Evolutionary conservation across 2,888 invertebrate species (phyloP), one percentile per base, ranked within the genome.

Genomic region (Eucera pruinosa): DNA sequence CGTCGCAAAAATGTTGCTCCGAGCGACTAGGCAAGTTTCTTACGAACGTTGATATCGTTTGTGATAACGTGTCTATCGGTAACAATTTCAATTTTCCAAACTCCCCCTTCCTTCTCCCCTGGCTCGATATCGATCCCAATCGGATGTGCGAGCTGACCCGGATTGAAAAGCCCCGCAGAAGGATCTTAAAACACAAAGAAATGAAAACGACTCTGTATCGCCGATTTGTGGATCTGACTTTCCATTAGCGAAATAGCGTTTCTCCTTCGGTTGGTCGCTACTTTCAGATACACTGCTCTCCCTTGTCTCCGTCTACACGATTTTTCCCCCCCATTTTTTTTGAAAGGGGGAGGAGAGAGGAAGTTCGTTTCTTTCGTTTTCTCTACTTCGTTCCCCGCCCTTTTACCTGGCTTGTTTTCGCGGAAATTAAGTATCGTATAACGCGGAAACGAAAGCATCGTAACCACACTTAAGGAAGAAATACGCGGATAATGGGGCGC

Each of bases 201-300:
- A 69, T 30, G 62, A 72, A 66, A 52, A 55, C 50, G 50, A 39
- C 60, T n/a, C 64, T 47, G 67, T 64, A 64, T 81, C 64, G 62
- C 54, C 76, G 83, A 82, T 80, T 82, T 70, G 80, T 58, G 72
- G 82, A 79, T 74, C 74, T 48, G 70, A 68, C 74, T 74, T 81
- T 81, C 81, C 81, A 81, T 81, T 81, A 81, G 79, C 71, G 82
- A 79, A 82, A 81, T 79, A 82, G 65, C 74, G 74, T 82, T 68
- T 61, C 67, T 61, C 45, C 41, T 73, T 70, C 66, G 61, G 30
- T 48, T 23, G 43, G 48, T 70, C 48, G 39, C 61, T 52, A 61
- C 60, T 64, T 80, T 76, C 41, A 45, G 25, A 68, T 57, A 39
- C 45, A 41, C 15, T 5, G 47, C 11, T 11, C 33, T 18, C 27